Base-by-base conservation (phyloP, 2,888 invertebrate species). In the Hirtodrosophila alboralis region DNA sequence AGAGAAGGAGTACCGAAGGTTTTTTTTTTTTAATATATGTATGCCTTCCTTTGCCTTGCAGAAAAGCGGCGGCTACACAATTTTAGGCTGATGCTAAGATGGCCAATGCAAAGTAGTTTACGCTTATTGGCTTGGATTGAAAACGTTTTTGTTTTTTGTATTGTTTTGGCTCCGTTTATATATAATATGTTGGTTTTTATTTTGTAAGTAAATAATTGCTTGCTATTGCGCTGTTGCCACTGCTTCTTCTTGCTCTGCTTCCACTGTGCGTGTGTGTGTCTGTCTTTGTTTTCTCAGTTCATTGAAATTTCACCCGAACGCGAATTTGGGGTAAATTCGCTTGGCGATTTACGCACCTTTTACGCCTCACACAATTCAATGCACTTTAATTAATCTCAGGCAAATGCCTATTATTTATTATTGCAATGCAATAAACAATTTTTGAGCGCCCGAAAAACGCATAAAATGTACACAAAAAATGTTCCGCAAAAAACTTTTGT, bases 241-340 rank as follows among this genome's bases (percentile, higher is more conserved):
- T 78, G 73, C 79, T 80, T 74, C 80, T 75, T 80, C 68, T 75
- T 75, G 33, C 77, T 68, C 59, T 74, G 69, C 59, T 68, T 58
- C 53, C 77, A 69, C 68, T 40, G 40, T 58, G 51, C 63, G 53
- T 74, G 61, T 73, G 51, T 75, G 56, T 79, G 64, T 66, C 72
- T 84, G 79, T 75, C 86, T 88, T 84, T 87, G 84, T 86, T 86
- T 86, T 84, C 81, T 86, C 88, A 88, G 87, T 85, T 87, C 87
- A 88, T 86, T 88, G 87, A 87, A 88, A 88, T 88, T 88, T 86
- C 87, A 87, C 85, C 81, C 83, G 75, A 81, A 73, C 77, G 76
- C 83, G 77, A 85, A 81, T 71, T 69, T 72, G 81, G 67, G 70
- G 67, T 75, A 78, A 84, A 78, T 77, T 80, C 71, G 74, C 72